phyloP scores from a whole-genome alignment of 2,888 invertebrate species.

The Atrina japonica region DNA sequence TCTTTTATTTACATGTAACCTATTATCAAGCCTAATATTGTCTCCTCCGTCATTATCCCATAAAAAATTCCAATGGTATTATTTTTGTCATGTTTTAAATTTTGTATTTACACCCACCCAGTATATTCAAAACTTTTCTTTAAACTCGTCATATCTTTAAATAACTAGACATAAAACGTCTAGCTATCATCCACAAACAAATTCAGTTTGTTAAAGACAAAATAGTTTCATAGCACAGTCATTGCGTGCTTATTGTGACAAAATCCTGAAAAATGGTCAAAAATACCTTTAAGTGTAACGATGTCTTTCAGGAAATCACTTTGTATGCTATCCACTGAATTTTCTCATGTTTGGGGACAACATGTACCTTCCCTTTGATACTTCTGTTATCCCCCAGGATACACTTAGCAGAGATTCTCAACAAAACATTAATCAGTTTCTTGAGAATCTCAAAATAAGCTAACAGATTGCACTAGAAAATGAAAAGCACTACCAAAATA shows the following conservation, averaged over 20 bases:
- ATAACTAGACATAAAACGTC: slow-evolving; percentile 46
- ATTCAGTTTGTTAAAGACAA: slow-evolving; percentile 45
- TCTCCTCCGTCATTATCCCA: too few species aligned
- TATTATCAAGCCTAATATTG: too few species aligned
- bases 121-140: slow-evolving; percentile 47
- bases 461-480: neutral
- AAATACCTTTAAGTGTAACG: slow-evolving; percentile 43
- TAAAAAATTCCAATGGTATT: too few species aligned
- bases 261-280: slow-evolving; percentile 48
- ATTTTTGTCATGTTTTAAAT: slow-evolving; percentile 47
- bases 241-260: slow-evolving; percentile 44
- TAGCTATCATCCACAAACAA: slow-evolving; percentile 46
- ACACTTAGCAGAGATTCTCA: neutral
- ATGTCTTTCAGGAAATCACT: slow-evolving; percentile 47
- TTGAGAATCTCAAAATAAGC: slow-evolving; percentile 10
- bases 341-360: slow-evolving; percentile 26
- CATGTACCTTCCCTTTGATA: slow-evolving; percentile 32
- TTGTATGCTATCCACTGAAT: slow-evolving; percentile 20
- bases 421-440: slow-evolving; percentile 9
- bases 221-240: slow-evolving; percentile 46
- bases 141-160: slow-evolving; percentile 41
- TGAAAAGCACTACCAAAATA: slow-evolving; percentile 17
- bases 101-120: too few species aligned
- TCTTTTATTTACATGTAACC: too few species aligned
- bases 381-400: slow-evolving; percentile 15